A percentile compares a stretch with the other conserved stretches of the same genome.
These are phyloP conservation scores for Arctopsyche grandis DNA, from an alignment of 1,140 invertebrate genomes.

Conservation along the genomic window DNA sequence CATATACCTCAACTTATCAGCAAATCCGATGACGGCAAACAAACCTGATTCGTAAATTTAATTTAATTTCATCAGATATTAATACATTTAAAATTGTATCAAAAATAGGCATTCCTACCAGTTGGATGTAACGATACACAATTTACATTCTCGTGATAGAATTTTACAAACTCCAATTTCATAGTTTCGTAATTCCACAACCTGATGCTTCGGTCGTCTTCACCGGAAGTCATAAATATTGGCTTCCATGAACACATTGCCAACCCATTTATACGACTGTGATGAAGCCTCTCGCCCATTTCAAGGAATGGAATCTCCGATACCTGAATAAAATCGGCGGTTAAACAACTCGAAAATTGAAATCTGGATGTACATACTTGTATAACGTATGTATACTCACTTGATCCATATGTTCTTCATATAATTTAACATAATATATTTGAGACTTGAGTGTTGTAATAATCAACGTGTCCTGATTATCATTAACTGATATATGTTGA, in stretches of 20 bases:
- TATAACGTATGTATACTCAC: slow-evolving; percentile 50
- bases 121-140: slow-evolving; percentile 84
- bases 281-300: slow-evolving; percentile 81
- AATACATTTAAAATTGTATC: too few relatives aligned
- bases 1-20: slow-evolving; percentile 87
- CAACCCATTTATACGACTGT: slow-evolving; percentile 79
- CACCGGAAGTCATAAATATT: slow-evolving; percentile 85
- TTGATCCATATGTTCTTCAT: slow-evolving; percentile 66
- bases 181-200: slow-evolving; percentile 91
- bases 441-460: slow-evolving; percentile 73
- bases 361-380: neutral
- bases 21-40: slow-evolving; percentile 89
- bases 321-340: slow-evolving; percentile 55
- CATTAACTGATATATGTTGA: slow-evolving; percentile 68
- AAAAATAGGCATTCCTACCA: slow-evolving; percentile 58
- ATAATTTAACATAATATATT: slow-evolving; percentile 69
- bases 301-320: slow-evolving; percentile 63
- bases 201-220: slow-evolving; percentile 81
- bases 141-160: slow-evolving; percentile 84
- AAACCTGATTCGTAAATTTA: slow-evolving; percentile 68
- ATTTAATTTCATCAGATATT: neutral
- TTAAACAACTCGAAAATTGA: too few relatives aligned
- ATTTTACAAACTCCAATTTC: slow-evolving; percentile 80
- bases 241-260: slow-evolving; percentile 90
- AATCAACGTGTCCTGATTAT: slow-evolving; percentile 68